Evolutionary conservation across 2,113 vertebrate species (phyloP).

Genomic region (rabbit (Oryctolagus cuniculus)): mOryCun1.1 NC_091435.1:132403001-132403500

Average conservation of each 20-base stretch:
- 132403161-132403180: slow-evolving; percentile 44
- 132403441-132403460: neutral
- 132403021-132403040: neutral
- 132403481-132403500: slow-evolving; percentile 12
- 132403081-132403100: neutral
- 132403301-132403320: slow-evolving; percentile 28
- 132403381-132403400: neutral
- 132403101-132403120: neutral
- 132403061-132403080: neutral
- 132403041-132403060: neutral
- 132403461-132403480: slow-evolving; percentile 23
- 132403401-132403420: neutral
- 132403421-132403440: neutral
- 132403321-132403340: neutral
- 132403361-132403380: neutral
- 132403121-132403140: neutral
- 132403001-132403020: slow-evolving; percentile 22
- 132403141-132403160: slow-evolving; percentile 22
- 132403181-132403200: slow-evolving; percentile 9
- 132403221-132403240: slow-evolving; percentile 55
- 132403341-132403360: neutral
- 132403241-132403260: slow-evolving; percentile 50
- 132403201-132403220: slow-evolving; percentile 22
- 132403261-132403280: slow-evolving; percentile 37
- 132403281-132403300: neutral